These are phyloP conservation scores for Pachliopta kotzebuea DNA, from an alignment of 2,888 invertebrate species.

Conservation along the genomic window DNA sequence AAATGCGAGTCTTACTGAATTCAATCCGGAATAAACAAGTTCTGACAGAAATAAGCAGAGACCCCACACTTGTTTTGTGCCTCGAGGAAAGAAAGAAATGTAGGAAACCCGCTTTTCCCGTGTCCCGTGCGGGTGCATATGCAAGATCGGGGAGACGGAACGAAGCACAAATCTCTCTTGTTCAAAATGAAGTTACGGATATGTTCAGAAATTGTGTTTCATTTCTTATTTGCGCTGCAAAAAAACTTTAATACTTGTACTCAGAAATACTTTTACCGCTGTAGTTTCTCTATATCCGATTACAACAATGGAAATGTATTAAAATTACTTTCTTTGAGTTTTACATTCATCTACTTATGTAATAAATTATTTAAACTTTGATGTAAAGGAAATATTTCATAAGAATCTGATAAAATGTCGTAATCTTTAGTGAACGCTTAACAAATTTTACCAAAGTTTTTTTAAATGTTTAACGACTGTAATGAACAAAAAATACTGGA, in stretches of 20 bases:
- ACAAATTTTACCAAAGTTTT: neutral
- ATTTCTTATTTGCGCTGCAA: conserved; percentile 54
- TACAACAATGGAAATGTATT: conserved; percentile 35
- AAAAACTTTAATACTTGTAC: conserved; percentile 53
- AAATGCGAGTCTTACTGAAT: conserved; percentile 63
- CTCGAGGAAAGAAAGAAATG: conserved; percentile 59
- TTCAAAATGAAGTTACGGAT: conserved; percentile 73
- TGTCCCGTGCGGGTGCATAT: conserved; percentile 58
- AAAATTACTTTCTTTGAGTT: conserved; percentile 40
- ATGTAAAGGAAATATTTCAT: too few species aligned
- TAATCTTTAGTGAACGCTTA: neutral
- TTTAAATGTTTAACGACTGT: neutral
- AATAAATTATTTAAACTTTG: too few species aligned
- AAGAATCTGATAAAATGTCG: too few species aligned
- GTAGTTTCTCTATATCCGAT: conserved; percentile 40
- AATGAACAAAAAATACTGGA: too few species aligned
- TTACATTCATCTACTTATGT: conserved; percentile 33
- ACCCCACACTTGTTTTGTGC: conserved; percentile 64
- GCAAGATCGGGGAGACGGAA: conserved; percentile 44
- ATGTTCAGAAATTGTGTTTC: conserved; percentile 67
- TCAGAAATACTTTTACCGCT: conserved; percentile 29
- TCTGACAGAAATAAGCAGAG: conserved; percentile 67
- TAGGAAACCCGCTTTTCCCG: conserved; percentile 44
- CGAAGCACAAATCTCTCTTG: conserved; percentile 60
- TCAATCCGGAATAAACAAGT: conserved; percentile 68